These are phyloP conservation scores for Antedon mediterranea DNA, from an alignment of 53 echinoderm and acorn worm species.

Conservation along the genomic window DNA sequence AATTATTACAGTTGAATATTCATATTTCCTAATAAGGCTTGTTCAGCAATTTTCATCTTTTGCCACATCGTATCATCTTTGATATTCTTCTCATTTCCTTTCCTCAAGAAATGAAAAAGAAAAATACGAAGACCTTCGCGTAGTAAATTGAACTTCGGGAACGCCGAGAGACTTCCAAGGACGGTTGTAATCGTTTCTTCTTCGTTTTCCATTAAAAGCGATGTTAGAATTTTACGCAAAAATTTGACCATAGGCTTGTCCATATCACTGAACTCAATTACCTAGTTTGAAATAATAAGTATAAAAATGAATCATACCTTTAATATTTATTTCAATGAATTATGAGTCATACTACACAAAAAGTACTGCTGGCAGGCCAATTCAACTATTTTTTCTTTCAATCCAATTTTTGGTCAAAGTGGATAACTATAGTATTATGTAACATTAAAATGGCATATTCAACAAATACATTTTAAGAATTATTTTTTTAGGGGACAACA, in stretches of 20 bases:
- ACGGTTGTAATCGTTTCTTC: conserved; percentile 23
- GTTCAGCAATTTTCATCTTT: conserved; percentile 7
- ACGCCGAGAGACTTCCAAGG: conserved; percentile 29
- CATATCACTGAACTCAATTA: conserved; percentile 91
- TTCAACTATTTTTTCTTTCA: no score
- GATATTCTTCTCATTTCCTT: conserved; percentile 11
- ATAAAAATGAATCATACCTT: no score
- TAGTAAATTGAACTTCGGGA: conserved; percentile 42
- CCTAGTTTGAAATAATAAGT: no score
- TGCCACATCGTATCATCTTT: not conserved
- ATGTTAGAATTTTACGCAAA: conserved; percentile 27
- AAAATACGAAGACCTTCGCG: conserved; percentile 64
- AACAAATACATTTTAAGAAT: no score
- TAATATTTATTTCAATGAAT: no score
- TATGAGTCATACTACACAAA: no score
- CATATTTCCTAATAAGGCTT: conserved; percentile 18
- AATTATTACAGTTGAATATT: not conserved
- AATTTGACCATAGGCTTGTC: conserved; percentile 65
- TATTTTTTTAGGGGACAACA: no score
- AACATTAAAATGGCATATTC: no score
- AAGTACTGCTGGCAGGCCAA: no score
- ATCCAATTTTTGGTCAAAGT: no score
- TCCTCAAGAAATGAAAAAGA: conserved; percentile 77
- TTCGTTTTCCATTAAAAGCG: conserved; percentile 31
- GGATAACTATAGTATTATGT: no score